Percentiles rank a stretch among this genome's conserved stretches.
Evolutionary conservation across 2,113 vertebrate genomes (phyloP).

Genomic region (Tursiops truncatus): DNA sequence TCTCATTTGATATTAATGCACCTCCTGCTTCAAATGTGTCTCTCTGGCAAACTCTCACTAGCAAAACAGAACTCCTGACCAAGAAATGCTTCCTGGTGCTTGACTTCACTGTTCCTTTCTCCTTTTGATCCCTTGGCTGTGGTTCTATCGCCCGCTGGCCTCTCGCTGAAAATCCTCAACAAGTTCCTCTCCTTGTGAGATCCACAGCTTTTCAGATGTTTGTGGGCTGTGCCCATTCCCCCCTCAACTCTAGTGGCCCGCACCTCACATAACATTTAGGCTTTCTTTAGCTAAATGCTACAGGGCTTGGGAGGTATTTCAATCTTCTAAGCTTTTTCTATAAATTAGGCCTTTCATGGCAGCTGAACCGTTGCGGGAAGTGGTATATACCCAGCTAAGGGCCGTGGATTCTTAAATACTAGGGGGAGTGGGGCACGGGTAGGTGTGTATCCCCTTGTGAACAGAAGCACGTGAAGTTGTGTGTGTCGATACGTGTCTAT

Average conservation of each 20-base stretch:
- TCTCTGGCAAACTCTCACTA: background rate
- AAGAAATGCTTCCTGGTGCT: slow-evolving; percentile 22
- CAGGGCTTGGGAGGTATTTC: background rate
- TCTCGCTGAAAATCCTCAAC: slow-evolving; percentile 27
- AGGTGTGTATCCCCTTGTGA: background rate
- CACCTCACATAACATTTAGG: slow-evolving; percentile 48
- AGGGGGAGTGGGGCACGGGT: background rate
- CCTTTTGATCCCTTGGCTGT: background rate
- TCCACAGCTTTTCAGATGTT: slow-evolving; percentile 32
- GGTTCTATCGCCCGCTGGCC: background rate
- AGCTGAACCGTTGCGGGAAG: slow-evolving; percentile 48
- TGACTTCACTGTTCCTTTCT: slow-evolving; percentile 44
- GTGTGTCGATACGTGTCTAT: slow-evolving; percentile 15
- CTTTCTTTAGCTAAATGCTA: slow-evolving; percentile 54
- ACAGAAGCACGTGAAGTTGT: background rate
- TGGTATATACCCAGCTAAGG: background rate
- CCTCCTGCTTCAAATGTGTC: background rate
- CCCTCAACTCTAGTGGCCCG: background rate
- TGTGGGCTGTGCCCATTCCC: background rate
- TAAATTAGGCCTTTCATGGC: slow-evolving; percentile 41
- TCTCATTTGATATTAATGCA: background rate
- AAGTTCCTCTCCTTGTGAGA: background rate
- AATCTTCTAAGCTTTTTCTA: slow-evolving; percentile 60
- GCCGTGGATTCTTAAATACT: background rate
- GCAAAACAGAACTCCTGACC: slow-evolving; percentile 48